Evolutionary conservation across 2,888 invertebrate genomes (phyloP).

Genomic region (Dysmachus trigonus): DNA sequence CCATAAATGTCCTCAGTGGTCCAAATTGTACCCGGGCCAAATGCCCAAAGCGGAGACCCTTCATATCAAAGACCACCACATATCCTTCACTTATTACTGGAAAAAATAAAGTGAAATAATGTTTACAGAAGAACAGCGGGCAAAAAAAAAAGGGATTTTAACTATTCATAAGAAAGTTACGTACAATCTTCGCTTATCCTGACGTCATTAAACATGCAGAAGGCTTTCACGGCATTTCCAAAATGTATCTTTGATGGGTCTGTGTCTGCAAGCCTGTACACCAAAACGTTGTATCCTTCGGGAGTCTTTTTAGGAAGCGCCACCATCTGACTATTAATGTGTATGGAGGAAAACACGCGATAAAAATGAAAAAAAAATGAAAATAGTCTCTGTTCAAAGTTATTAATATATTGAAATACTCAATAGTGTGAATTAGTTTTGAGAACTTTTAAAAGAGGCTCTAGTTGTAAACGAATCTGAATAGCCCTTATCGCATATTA

Average conservation of each 20-base stretch:
- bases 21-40: constrained; percentile 72
- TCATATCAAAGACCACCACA: constrained; percentile 75
- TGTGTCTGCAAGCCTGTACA: constrained; percentile 70
- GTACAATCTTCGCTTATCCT: constrained; percentile 70
- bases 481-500: no score
- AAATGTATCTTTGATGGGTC: constrained; percentile 74
- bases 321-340: constrained; percentile 68
- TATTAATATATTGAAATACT: not conserved
- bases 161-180: constrained; percentile 14
- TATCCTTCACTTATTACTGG: constrained; percentile 66
- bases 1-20: constrained; percentile 72
- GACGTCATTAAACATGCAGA: constrained; percentile 75
- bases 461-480: no score
- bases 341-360: no score
- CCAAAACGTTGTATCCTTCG: constrained; percentile 71
- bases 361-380: not conserved
- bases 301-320: constrained; percentile 70
- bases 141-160: not conserved
- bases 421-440: not conserved
- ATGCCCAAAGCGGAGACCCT: constrained; percentile 73
- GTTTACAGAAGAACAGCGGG: not conserved
- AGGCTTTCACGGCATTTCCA: constrained; percentile 70
- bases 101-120: constrained; percentile 17
- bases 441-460: no score
- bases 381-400: not conserved